Evolutionary conservation across 1,140 invertebrate genomes (phyloP), one percentile per base, ranked within the genome.

Genomic region (Sminthurinus signatus): DNA sequence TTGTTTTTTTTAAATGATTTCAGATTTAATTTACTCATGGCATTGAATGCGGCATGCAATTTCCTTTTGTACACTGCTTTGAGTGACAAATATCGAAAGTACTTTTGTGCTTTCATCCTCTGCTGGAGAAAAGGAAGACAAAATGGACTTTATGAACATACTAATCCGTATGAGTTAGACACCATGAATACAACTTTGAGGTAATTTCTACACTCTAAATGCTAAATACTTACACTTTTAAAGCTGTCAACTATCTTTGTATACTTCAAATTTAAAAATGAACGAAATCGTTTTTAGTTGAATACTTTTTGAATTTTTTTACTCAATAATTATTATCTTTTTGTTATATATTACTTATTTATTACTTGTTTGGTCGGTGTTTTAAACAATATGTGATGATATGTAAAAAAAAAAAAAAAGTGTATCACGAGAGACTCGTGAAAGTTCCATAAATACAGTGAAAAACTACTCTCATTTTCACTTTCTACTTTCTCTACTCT

Each of bases 11-110:
- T n/a, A n/a, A n/a, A n/a, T n/a, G n/a, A n/a, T n/a, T n/a, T 8
- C 32, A 36, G 32, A n/a, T 86, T 83, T 74, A 89, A 89, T 75
- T 78, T 88, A 23, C 76, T 90, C 21, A 79, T 85, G 8, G 81
- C 83, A 31, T 76, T 88, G 36, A 89, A 89, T 76, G 67, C 67
- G 32, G 75, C 78, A 19, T 76, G 75, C 8, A 84, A 84, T 71
- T 84, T 90, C 76, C 78, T 90, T 52, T 76, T 90, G 36, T 90
- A 90, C 75, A 88, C 86, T 63, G 83, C 84, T 27, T 81, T 90
- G 70, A 87, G 86, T 67, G 84, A 86, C 73, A 86, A 86, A 70
- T 90, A 88, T 77, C 78, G 88, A 28, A 81, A 81, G 62, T 89
- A 87, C 4, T 84, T 90, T 65, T 77, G 83, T 44, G 74, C 88